A percentile compares a stretch with the other conserved stretches of the same genome.
Evolutionary conservation across 2,888 invertebrate genomes (phyloP).

Genomic region (Rhagium mordax): DNA sequence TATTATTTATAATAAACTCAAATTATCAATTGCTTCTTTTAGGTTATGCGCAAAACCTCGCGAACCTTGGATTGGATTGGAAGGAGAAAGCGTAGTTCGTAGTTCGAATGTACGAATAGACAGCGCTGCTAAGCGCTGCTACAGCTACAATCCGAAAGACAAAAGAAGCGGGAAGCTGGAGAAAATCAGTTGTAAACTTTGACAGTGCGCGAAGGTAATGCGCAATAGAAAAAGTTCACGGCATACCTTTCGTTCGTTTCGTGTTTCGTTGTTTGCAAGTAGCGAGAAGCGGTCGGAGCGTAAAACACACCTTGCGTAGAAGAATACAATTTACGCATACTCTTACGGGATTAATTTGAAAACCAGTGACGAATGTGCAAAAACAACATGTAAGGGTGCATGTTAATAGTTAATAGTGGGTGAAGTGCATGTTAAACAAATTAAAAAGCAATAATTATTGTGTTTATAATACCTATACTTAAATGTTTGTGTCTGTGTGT

Average conservation of each 20-base stretch:
- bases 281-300: conserved; percentile 29
- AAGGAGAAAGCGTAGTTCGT: too few species aligned
- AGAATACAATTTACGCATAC: conserved; percentile 43
- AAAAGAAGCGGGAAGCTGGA: background rate
- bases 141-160: too few species aligned
- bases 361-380: conserved; percentile 39
- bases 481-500: conserved; percentile 50
- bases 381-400: conserved; percentile 45
- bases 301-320: conserved; percentile 42
- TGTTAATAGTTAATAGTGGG: conserved; percentile 38
- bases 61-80: too few species aligned
- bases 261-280: conserved; percentile 40
- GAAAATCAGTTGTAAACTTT: conserved; percentile 25
- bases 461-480: conserved; percentile 43
- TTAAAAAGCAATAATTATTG: conserved; percentile 32
- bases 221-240: conserved; percentile 36
- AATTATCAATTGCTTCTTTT: background rate
- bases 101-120: background rate
- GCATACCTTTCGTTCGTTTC: conserved; percentile 41
- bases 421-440: conserved; percentile 43
- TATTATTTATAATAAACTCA: too few species aligned
- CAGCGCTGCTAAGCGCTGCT: background rate
- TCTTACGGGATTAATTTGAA: conserved; percentile 46
- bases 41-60: background rate
- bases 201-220: conserved; percentile 34